A percentile compares a stretch with the other conserved stretches of the same genome.
These are phyloP conservation scores for Acronicta alni DNA, from an alignment of 2,888 invertebrate genomes.

Conservation along the genomic window DNA sequence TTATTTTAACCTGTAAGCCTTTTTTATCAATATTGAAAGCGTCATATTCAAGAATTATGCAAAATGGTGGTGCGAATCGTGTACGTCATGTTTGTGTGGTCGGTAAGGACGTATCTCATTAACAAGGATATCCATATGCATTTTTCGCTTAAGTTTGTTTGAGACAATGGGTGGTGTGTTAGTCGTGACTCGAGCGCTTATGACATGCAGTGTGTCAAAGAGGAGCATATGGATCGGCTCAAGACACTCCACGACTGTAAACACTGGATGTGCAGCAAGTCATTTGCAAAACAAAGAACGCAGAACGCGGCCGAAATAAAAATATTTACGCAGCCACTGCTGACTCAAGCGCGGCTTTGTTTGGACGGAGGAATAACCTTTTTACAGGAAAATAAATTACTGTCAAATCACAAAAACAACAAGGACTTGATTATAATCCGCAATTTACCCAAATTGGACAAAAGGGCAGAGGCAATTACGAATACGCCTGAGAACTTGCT, in stretches of 20 bases:
- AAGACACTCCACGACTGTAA: conserved; percentile 77
- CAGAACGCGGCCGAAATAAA: conserved; percentile 82
- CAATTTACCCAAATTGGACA: conserved; percentile 37
- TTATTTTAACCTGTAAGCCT: conserved; percentile 16
- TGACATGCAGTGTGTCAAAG: conserved; percentile 69
- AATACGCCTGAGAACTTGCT: not conserved
- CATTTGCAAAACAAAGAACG: conserved; percentile 87
- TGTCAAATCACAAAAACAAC: conserved; percentile 70
- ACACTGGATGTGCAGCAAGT: conserved; percentile 76
- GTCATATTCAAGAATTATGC: conserved; percentile 44
- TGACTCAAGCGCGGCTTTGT: conserved; percentile 85
- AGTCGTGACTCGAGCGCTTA: conserved; percentile 64
- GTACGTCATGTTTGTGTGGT: conserved; percentile 41
- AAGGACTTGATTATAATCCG: conserved; percentile 45
- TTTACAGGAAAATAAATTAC: conserved; percentile 79
- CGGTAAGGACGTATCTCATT: conserved; percentile 44
- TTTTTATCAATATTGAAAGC: conserved; percentile 28
- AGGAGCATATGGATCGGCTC: conserved; percentile 77
- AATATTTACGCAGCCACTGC: conserved; percentile 84
- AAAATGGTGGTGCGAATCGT: conserved; percentile 40
- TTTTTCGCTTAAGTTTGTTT: conserved; percentile 47
- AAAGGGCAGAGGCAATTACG: conserved; percentile 15
- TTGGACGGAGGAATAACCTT: conserved; percentile 78
- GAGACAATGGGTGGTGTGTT: conserved; percentile 56
- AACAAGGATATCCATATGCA: conserved; percentile 51